Conservation (phyloP, 2,113 vertebrate species). For the Leucopsar rothschildi region DNA sequence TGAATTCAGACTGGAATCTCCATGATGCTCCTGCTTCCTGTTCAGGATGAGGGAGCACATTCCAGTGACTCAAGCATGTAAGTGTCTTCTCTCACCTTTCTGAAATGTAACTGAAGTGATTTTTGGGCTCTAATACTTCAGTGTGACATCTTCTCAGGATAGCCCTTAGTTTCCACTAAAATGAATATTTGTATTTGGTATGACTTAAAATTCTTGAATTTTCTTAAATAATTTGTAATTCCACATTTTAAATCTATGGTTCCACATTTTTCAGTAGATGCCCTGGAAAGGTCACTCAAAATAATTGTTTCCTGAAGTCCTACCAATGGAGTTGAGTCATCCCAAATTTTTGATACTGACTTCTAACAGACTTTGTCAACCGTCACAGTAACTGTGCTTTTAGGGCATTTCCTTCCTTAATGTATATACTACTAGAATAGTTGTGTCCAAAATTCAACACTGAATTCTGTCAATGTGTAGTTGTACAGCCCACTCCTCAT, state of each 20-base stretch:
- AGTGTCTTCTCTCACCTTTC: background rate
- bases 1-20: background rate
- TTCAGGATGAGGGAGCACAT: background rate
- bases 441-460: background rate
- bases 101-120: background rate
- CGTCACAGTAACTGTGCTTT: background rate
- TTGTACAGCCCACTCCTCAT: background rate
- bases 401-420: conserved; percentile 4
- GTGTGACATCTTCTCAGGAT: background rate
- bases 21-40: background rate
- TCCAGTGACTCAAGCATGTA: background rate
- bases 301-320: background rate
- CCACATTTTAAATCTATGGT: background rate
- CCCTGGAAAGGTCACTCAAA: background rate
- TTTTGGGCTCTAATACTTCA: background rate
- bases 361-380: background rate
- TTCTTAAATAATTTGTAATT: background rate
- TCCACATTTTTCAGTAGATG: background rate
- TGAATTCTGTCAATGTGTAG: background rate
- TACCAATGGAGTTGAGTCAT: background rate
- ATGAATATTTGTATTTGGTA: background rate
- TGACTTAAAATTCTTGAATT: background rate
- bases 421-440: background rate
- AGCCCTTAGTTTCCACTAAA: background rate
- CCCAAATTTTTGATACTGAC: background rate